Evolutionary conservation across 2,797 vertebrate genomes (phyloP), one percentile per base, ranked within the genome.

Genomic region (Centropyge bicolor): DNA sequence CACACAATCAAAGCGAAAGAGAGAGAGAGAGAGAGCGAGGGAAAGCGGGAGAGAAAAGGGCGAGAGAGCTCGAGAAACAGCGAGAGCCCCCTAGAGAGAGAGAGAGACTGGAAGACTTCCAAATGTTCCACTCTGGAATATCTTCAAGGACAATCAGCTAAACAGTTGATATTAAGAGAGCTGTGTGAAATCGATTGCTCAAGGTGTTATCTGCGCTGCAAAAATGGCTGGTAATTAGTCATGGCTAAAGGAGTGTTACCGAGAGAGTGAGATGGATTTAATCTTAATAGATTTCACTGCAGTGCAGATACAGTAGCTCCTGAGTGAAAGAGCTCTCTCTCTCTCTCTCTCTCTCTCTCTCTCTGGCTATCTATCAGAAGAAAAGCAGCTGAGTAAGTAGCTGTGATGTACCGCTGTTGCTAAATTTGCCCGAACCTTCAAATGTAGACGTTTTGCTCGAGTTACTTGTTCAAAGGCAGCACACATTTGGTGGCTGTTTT

Each of bases 71-170:
- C 24, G 27, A 57, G 62, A 73, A 61, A 68, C 60, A 46, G 43
- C 31, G 74, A 81, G 70, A 83, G 66, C 46, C 74, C 75, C 80
- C 69, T 56, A 55, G 65, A 82, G 49, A 70, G 79, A 73, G 69
- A 62, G 75, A 79, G 59, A 63, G 77, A 73, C 81, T 89, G 86
- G 87, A 88, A 80, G 61, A 35, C 73, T 57, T 90, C 87, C 83
- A 93, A 93, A 89, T 86, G 86, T 83, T 91, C 89, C 85, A 84
- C 90, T 90, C 72, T 70, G 78, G 82, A 92, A 91, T 93, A 92
- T 93, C 93, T 94, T 93, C 91, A 92, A 93, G 92, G 93, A 91
- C 93, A 91, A 94, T 94, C 92, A 91, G 92, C 92, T 89, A 91
- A 93, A 93, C 86, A 88, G 89, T 85, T 93, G 88, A 93, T 92